Evolutionary conservation across 2,797 vertebrate genomes (phyloP).

Genomic region (Muscicapa comitata): DNA sequence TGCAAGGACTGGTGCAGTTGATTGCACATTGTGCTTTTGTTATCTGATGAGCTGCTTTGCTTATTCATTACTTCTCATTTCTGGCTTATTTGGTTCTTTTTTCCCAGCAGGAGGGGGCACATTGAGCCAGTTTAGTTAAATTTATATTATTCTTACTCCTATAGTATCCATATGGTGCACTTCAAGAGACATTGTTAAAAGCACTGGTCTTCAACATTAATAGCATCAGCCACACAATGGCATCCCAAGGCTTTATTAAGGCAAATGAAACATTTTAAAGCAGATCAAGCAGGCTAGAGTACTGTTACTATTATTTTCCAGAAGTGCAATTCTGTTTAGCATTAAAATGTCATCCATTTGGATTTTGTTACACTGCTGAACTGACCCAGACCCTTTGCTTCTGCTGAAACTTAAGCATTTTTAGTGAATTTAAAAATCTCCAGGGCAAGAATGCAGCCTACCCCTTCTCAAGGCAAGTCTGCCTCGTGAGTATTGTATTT

Average conservation of each 20-base stretch:
- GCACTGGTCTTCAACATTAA: not conserved
- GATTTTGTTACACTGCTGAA: not conserved
- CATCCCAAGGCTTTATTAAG: not conserved
- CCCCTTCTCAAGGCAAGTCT: not conserved
- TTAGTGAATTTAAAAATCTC: not conserved
- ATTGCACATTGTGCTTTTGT: not conserved
- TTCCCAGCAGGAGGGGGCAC: not conserved
- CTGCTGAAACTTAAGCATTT: not conserved
- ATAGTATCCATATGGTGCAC: not conserved
- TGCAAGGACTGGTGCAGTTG: not conserved
- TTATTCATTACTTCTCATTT: not conserved
- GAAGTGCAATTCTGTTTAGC: not conserved
- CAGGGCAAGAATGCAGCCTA: not conserved
- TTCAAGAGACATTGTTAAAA: not conserved
- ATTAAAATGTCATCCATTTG: not conserved
- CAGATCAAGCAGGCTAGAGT: not conserved
- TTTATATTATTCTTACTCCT: not conserved
- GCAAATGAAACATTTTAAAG: not conserved
- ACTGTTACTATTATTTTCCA: not conserved
- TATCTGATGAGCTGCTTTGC: not conserved
- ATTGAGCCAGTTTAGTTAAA: not conserved
- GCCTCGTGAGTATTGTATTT: not conserved
- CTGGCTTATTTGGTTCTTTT: not conserved
- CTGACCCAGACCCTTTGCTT: not conserved
- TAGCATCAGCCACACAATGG: not conserved